A percentile compares a stretch with the other conserved stretches of the same genome.
These are phyloP conservation scores for Stomatorhinus walkeri DNA, from an alignment of 2,797 vertebrate species.

Conservation along the genomic window DNA sequence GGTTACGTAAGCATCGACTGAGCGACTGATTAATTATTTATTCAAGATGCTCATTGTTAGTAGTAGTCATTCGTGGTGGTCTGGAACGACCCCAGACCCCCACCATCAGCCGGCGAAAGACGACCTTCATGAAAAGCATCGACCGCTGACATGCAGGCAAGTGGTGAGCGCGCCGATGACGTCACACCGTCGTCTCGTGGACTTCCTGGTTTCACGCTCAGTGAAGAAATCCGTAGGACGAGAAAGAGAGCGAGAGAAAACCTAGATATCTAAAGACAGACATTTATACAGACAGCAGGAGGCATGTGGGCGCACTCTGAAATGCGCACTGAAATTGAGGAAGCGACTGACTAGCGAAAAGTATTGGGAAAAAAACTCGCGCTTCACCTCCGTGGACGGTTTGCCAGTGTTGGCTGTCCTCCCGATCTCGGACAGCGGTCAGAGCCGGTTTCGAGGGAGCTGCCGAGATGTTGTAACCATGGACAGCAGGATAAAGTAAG, in stretches of 20 bases:
- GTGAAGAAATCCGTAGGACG: slow-evolving; percentile 47
- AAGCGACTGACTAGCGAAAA: slow-evolving; percentile 13
- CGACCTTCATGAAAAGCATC: neutral
- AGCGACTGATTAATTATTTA: neutral
- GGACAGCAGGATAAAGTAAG: slow-evolving; percentile 90
- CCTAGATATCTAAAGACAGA: slow-evolving; percentile 19
- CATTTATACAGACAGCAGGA: slow-evolving; percentile 12
- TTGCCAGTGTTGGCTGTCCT: slow-evolving; percentile 25
- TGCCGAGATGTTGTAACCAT: slow-evolving; percentile 81
- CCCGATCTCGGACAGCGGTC: slow-evolving; percentile 35
- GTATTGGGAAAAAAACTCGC: neutral
- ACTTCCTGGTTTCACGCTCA: slow-evolving; percentile 69
- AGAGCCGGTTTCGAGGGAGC: slow-evolving; percentile 45
- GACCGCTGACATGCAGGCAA: neutral
- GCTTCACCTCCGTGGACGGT: slow-evolving; percentile 23
- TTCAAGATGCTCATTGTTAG: neutral
- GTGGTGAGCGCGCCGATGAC: slow-evolving; percentile 54
- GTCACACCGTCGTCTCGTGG: slow-evolving; percentile 57
- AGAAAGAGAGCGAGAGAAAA: slow-evolving; percentile 10
- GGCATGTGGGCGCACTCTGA: neutral
- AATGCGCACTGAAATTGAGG: slow-evolving; percentile 30
- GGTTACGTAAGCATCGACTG: neutral
- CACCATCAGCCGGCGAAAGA: neutral
- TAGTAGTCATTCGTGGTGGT: neutral
- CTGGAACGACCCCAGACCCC: neutral